Evolutionary conservation across 2,797 vertebrate species (phyloP).

Genomic region (Galagoides demidoff): DNA sequence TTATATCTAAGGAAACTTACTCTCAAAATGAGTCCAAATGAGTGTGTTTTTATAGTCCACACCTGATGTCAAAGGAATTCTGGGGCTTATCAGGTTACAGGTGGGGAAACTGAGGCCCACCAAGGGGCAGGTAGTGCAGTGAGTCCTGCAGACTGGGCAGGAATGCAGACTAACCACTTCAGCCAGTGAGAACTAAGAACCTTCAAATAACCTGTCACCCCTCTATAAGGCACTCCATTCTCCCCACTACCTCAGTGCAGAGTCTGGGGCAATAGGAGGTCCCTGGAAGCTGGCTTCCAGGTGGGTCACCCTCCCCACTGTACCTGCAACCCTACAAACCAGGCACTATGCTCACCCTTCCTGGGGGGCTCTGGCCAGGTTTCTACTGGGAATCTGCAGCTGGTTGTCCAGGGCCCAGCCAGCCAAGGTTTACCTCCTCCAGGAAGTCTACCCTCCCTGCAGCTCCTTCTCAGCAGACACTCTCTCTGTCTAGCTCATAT

Average conservation of each 20-base stretch:
- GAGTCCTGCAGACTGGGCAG: too few species aligned
- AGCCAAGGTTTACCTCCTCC: background rate
- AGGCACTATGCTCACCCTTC: background rate
- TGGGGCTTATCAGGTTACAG: fast-evolving
- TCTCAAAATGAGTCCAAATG: fast-evolving
- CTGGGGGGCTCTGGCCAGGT: background rate
- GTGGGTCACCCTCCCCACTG: background rate
- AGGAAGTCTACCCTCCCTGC: background rate
- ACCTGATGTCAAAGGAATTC: fast-evolving
- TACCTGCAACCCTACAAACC: background rate
- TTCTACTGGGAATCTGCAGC: background rate
- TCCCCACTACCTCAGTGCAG: background rate
- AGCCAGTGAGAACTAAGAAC: background rate
- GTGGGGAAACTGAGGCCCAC: background rate
- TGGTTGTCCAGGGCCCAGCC: background rate
- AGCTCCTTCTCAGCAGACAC: too few species aligned
- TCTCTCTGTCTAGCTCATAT: background rate
- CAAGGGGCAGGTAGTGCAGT: background rate
- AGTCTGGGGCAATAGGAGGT: background rate
- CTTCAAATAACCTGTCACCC: background rate
- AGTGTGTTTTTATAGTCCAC: fast-evolving
- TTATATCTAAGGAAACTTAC: background rate
- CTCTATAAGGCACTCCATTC: background rate
- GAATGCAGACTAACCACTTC: too few species aligned
- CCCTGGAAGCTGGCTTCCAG: background rate